These are phyloP conservation scores for Dicyrtoma fusca DNA, from an alignment of 2,888 invertebrate species.

Conservation along the genomic window DNA sequence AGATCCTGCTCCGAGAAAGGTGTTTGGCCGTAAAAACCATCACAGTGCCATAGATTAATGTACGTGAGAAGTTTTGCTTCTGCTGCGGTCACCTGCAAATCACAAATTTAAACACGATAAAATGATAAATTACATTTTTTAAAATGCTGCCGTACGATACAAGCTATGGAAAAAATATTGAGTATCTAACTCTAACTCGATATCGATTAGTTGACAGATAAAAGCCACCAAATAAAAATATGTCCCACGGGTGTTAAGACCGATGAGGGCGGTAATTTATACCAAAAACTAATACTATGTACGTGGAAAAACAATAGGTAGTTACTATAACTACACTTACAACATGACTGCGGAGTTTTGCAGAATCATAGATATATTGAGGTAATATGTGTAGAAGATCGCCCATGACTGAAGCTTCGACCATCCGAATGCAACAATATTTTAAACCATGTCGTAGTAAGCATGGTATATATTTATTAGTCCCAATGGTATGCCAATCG, in stretches of 20 bases:
- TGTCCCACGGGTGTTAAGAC: too few relatives aligned
- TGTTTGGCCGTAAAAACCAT: constrained; percentile 84
- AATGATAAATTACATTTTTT: too few relatives aligned
- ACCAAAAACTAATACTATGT: too few relatives aligned
- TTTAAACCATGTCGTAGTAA: constrained; percentile 81
- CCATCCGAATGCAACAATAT: constrained; percentile 92
- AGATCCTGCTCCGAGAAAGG: constrained; percentile 85
- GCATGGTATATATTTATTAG: constrained; percentile 70
- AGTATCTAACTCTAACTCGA: too few relatives aligned
- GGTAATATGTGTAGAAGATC: constrained; percentile 48
- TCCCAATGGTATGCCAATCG: constrained; percentile 47
- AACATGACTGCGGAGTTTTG: constrained; percentile 40
- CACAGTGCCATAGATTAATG: constrained; percentile 90
- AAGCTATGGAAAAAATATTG: too few relatives aligned
- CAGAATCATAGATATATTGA: constrained; percentile 50
- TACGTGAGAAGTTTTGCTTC: constrained; percentile 89
- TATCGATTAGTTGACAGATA: too few relatives aligned
- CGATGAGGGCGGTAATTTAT: too few relatives aligned
- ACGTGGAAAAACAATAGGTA: too few relatives aligned
- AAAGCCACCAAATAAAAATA: too few relatives aligned
- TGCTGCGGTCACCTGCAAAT: constrained; percentile 70
- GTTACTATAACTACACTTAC: constrained; percentile 42
- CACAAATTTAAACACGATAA: constrained; percentile 60
- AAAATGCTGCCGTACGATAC: too few relatives aligned
- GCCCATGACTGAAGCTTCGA: constrained; percentile 76